phyloP scores from a whole-genome alignment of 92 coral and sea anemone species.

The Siderastrea radians region DNA sequence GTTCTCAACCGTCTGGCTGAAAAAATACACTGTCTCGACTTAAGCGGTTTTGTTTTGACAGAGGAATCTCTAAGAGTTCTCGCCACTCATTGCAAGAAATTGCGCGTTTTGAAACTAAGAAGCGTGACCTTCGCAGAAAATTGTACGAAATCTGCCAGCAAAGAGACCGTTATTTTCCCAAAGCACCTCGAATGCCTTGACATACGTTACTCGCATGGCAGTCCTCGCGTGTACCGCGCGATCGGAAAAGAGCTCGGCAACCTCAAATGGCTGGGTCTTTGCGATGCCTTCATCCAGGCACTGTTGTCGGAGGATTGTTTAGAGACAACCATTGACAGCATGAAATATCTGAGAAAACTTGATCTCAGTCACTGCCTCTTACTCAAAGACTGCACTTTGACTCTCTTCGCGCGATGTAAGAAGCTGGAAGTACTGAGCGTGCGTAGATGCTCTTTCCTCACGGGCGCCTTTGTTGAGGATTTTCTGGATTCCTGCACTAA shows the following conservation, averaged over 20 bases:
- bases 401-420: conserved; percentile 49
- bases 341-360: conserved; percentile 70
- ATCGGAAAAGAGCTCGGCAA: conserved; percentile 61
- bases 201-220: conserved; percentile 79
- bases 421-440: conserved; percentile 68
- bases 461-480: conserved; percentile 57
- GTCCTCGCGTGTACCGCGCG: conserved; percentile 53
- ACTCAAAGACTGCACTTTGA: conserved; percentile 56
- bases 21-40: conserved; percentile 59
- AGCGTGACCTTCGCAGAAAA: conserved; percentile 58
- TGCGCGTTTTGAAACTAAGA: conserved; percentile 69
- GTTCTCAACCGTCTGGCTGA: conserved; percentile 39
- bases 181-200: conserved; percentile 62
- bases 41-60: conserved; percentile 75
- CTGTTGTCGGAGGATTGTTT: conserved; percentile 27
- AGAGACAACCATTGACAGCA: conserved; percentile 35
- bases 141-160: not conserved
- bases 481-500: conserved; percentile 50
- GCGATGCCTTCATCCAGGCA: conserved; percentile 73
- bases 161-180: conserved; percentile 55
- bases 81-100: conserved; percentile 54
- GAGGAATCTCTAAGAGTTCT: conserved; percentile 59
- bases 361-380: conserved; percentile 77
- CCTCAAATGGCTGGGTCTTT: conserved; percentile 79
- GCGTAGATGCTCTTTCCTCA: conserved; percentile 70